Evolutionary conservation across 2,888 invertebrate genomes (phyloP).

Genomic region (Prosopocoilus inquinatus): DNA sequence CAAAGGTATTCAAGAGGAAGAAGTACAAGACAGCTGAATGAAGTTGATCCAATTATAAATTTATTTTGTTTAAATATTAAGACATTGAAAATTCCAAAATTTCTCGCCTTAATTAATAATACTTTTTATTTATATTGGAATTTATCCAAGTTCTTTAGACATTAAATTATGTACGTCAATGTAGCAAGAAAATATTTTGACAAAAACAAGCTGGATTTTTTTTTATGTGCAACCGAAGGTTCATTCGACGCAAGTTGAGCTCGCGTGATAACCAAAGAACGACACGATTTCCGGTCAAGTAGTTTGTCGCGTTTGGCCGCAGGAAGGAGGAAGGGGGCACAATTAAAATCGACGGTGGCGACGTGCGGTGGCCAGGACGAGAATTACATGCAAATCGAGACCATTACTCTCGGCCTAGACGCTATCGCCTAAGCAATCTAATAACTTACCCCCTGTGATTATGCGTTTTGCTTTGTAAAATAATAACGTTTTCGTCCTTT

Average conservation of each 20-base stretch:
- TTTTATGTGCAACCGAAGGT: constrained; percentile 11
- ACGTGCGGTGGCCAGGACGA: constrained; percentile 35
- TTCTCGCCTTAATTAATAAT: too few relatives aligned
- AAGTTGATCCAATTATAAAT: too few relatives aligned
- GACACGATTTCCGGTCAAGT: constrained; percentile 43
- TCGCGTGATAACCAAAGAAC: constrained; percentile 43
- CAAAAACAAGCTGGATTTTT: too few relatives aligned
- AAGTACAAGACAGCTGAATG: too few relatives aligned
- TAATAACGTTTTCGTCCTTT: constrained; percentile 15
- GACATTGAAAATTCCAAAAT: too few relatives aligned
- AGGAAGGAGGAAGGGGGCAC: constrained; percentile 32
- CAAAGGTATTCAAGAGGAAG: too few relatives aligned
- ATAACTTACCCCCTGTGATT: constrained; percentile 29
- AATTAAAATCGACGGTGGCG: constrained; percentile 43
- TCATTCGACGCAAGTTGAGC: constrained; percentile 33
- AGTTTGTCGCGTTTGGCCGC: constrained; percentile 32
- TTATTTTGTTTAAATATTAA: too few relatives aligned
- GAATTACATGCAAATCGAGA: constrained; percentile 36
- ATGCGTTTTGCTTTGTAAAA: constrained; percentile 20
- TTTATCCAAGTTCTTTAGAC: too few relatives aligned
- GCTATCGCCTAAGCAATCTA: constrained; percentile 31
- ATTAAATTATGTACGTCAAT: too few relatives aligned
- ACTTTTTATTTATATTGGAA: too few relatives aligned
- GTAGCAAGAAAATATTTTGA: too few relatives aligned
- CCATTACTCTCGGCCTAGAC: constrained; percentile 28